Conservation (phyloP, 2,888 invertebrate species). For the Deilephila porcellus region DNA sequence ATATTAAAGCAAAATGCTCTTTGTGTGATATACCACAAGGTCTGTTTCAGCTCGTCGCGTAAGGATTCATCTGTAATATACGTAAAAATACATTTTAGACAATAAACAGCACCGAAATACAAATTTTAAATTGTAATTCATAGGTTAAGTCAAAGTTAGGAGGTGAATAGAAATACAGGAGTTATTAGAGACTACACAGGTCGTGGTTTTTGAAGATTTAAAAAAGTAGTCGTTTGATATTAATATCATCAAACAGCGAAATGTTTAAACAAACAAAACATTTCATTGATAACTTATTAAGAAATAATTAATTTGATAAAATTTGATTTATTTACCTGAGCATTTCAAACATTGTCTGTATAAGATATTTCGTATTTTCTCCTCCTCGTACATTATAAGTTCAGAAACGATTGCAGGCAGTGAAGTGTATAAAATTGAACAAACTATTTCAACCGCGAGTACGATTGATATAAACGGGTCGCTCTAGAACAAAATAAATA, state of each 20-base stretch:
- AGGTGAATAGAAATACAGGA: too few relatives aligned
- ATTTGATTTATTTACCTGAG: neutral
- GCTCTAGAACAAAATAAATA: neutral
- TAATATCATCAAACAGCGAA: too few relatives aligned
- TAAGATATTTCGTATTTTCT: neutral
- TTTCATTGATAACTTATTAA: too few relatives aligned
- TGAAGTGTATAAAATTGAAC: neutral
- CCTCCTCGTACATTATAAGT: neutral
- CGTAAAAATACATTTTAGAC: neutral
- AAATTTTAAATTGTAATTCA: too few relatives aligned
- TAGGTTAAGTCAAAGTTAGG: too few relatives aligned
- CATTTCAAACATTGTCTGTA: neutral
- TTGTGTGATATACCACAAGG: constrained; percentile 27
- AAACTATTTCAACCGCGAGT: neutral
- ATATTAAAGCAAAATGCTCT: constrained; percentile 33
- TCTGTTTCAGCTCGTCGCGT: constrained; percentile 28
- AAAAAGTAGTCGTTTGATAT: too few relatives aligned
- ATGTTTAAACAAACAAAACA: too few relatives aligned
- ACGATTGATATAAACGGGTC: neutral
- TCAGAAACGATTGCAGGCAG: neutral
- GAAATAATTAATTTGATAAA: too few relatives aligned
- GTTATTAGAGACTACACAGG: too few relatives aligned
- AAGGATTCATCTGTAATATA: constrained; percentile 34
- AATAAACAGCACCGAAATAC: too few relatives aligned
- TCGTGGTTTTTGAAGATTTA: too few relatives aligned